These are phyloP conservation scores for Sinosuthora webbiana DNA, from an alignment of 2,113 vertebrate species.

Conservation along the genomic window DNA sequence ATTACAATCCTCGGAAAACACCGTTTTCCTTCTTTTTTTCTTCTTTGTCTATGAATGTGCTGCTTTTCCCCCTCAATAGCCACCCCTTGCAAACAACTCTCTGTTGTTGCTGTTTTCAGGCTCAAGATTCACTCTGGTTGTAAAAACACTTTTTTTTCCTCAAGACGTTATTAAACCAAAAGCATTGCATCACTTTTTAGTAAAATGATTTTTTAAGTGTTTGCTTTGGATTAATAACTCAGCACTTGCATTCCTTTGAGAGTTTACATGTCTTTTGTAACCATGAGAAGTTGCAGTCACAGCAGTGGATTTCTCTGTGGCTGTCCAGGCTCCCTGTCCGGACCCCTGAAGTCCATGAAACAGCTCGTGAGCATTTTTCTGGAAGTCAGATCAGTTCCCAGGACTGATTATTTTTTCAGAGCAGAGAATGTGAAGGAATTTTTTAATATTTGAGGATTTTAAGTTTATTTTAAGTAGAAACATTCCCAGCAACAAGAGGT, in stretches of 20 bases:
- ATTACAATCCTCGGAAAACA: fast-evolving
- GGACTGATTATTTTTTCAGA: not conserved
- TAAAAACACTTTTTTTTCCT: not conserved
- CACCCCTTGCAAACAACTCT: not conserved
- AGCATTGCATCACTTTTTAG: slow-evolving; percentile 4
- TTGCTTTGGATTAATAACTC: slow-evolving; percentile 57
- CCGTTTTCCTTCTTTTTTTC: not conserved
- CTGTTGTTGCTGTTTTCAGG: not conserved
- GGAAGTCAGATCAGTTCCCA: not conserved
- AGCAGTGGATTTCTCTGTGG: not conserved
- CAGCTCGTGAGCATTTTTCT: not conserved
- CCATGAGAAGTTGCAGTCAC: not conserved
- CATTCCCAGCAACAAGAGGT: not conserved
- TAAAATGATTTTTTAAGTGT: slow-evolving; percentile 7
- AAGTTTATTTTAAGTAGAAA: not conserved
- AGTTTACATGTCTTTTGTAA: slow-evolving; percentile 33
- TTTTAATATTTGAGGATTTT: not conserved
- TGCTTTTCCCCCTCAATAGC: not conserved
- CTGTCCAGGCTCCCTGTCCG: not conserved
- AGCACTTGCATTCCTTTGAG: not conserved
- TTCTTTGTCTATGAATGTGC: not conserved
- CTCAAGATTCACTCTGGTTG: not conserved
- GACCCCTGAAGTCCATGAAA: not conserved
- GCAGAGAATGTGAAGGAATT: not conserved
- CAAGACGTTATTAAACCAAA: not conserved